A percentile compares a stretch with the other conserved stretches of the same genome.
Conservation (phyloP, 2,113 vertebrate genomes). For the Istiophorus platypterus region DNA sequence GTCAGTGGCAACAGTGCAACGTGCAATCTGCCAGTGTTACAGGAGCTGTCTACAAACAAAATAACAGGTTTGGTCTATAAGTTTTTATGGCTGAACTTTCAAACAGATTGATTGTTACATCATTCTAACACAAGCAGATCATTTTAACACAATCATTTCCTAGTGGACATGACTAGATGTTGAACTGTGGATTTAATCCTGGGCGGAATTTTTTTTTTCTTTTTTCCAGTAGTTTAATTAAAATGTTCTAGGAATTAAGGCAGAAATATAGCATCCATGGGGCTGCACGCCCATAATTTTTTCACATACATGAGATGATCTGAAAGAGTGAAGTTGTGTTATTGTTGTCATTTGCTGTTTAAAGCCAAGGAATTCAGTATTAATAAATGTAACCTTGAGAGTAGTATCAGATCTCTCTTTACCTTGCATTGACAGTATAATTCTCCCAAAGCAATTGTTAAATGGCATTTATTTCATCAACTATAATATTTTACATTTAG, state of each 20-base stretch:
- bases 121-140: no score
- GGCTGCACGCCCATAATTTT: neutral
- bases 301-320: neutral
- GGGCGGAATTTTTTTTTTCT: neutral
- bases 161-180: neutral
- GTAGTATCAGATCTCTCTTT: neutral
- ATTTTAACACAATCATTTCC: neutral
- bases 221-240: neutral
- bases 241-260: neutral
- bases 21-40: neutral
- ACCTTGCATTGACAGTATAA: neutral
- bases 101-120: neutral
- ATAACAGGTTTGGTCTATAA: neutral
- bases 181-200: neutral
- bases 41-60: neutral
- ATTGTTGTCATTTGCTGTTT: neutral
- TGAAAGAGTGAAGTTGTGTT: neutral
- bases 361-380: neutral
- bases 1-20: neutral
- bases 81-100: neutral
- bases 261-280: neutral
- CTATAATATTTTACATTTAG: neutral
- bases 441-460: neutral
- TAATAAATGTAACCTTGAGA: neutral
- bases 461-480: no score